A percentile compares a stretch with the other conserved stretches of the same genome.
Evolutionary conservation across 2,113 vertebrate species (phyloP).

Genomic region (Elephas maximus): DNA sequence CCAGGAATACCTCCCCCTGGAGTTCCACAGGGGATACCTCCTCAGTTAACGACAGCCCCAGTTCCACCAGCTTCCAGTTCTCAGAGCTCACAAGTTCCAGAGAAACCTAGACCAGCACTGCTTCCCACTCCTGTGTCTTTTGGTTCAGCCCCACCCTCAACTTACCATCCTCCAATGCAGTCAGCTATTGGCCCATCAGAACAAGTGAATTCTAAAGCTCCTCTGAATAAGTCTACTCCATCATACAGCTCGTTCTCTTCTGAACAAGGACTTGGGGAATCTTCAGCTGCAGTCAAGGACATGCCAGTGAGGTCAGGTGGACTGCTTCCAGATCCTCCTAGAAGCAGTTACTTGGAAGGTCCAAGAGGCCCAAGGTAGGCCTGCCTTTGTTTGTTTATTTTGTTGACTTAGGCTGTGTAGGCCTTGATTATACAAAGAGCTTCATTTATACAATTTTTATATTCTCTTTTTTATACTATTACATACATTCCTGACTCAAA

Average conservation of each 20-base stretch:
- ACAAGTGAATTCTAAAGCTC: constrained; percentile 86
- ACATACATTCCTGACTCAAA: constrained; percentile 27
- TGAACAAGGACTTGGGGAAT: constrained; percentile 87
- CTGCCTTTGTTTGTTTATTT: neutral
- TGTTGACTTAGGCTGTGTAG: constrained; percentile 2
- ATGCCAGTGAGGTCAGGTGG: constrained; percentile 88
- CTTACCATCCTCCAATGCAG: constrained; percentile 86
- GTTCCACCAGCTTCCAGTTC: constrained; percentile 83
- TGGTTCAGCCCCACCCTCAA: constrained; percentile 81
- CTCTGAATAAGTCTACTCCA: constrained; percentile 78
- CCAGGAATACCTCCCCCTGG: constrained; percentile 82
- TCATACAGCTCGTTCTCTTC: constrained; percentile 84
- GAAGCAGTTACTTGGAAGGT: constrained; percentile 90
- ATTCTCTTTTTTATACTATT: constrained; percentile 46
- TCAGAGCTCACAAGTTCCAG: constrained; percentile 86
- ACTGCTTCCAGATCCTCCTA: constrained; percentile 89
- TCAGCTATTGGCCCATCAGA: constrained; percentile 86
- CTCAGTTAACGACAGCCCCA: constrained; percentile 84
- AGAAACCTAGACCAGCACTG: constrained; percentile 87
- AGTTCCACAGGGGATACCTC: constrained; percentile 82
- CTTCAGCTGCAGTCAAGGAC: constrained; percentile 85
- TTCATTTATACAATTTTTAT: constrained; percentile 44
- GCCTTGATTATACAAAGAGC: constrained; percentile 8
- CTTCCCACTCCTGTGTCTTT: constrained; percentile 89
- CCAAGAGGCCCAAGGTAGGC: constrained; percentile 92